Evolutionary conservation across 2,113 vertebrate genomes (phyloP), one percentile per base, ranked within the genome.

Genomic region (Romanogobio albipinnatus): DNA sequence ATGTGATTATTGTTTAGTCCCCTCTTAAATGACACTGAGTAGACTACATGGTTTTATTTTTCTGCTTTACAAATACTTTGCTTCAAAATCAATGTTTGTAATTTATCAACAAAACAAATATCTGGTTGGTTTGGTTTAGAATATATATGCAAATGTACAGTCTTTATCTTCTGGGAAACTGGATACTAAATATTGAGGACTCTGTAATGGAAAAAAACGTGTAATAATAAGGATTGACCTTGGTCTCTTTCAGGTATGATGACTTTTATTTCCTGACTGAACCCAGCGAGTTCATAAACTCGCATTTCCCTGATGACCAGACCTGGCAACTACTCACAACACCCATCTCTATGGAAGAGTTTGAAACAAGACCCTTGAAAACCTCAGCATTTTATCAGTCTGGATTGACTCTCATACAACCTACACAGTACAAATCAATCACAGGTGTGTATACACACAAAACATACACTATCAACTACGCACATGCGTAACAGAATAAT

Each of bases 261-360:
- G 93, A 91, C 6, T 93, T 93, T 82, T 93, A 85, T 89, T 93
- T 94, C 85, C 89, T 95, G 24, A 86, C 93, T 5, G 89, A 94
- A 33, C 93, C 94, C 0, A 91, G 92, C 49, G 85, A 89, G 62
- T 91, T 94, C 80, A 83, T 75, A 26, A 93, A 92, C 79, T 91
- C 91, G 9, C 93, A 92, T 3, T 88, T 86, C 86, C 93, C 95
- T 0, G 90, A 93, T 26, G 90, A 90, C 5, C 70, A 92, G 1
- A 66, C 17, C 0, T 93, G 93, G 94, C 93, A 94, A 75, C 92
- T 94, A 1, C 84, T 92, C 17, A 89, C 91, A 3, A 64, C 68
- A 6, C 76, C 85, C 0, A 0, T 91, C 53, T 9, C 83, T 0
- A 0, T 29, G 24, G 86, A 91, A 85, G 66, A 90, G 15, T 94